Evolutionary conservation across 2,888 invertebrate genomes (phyloP), one percentile per base, ranked within the genome.

Genomic region (Aplocera efformata): DNA sequence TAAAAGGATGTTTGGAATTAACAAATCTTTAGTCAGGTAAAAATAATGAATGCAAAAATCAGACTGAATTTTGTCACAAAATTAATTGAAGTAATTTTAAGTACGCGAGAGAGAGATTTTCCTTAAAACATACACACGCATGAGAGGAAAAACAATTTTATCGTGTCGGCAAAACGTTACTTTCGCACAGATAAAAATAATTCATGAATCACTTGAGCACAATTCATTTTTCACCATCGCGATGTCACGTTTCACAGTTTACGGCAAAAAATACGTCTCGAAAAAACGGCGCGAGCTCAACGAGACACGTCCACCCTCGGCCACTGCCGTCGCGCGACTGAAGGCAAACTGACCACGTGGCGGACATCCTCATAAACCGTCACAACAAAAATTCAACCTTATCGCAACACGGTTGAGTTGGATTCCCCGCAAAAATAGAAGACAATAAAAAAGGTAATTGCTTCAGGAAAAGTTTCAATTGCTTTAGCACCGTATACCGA

Each of bases 281-380:
- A 32, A 39, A 42, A 43, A 17, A 26, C 7, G 3, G 10, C 27
- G 7, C 29, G 34, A 9, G 7, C 1, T n/a, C 34, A 17, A 9
- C n/a, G n/a, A 26, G 25, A 33, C 33, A 22, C 50, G 53, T 50
- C 50, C 47, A 34, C 9, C 7, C 42, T 9, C 48, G 28, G 23
- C 31, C 32, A 39, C 38, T 20, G 38, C 34, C 47, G 8, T 10
- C 37, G 33, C 50, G 44, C 17, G 30, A 53, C 53, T 53, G 44
- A 41, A 37, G 42, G 41, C 42, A 46, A 46, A 53, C 13, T 47
- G 32, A 44, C 53, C 53, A 53, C 50, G 53, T 53, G 53, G 42
- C 29, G 39, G 42, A 40, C 26, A 39, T 25, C 32, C 42, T 29
- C 32, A 29, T 34, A 26, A 11, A 25, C 8, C 7, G 8, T 22